phyloP scores from a whole-genome alignment of 2,888 invertebrate species.

The Adelphocoris suturalis region DNA sequence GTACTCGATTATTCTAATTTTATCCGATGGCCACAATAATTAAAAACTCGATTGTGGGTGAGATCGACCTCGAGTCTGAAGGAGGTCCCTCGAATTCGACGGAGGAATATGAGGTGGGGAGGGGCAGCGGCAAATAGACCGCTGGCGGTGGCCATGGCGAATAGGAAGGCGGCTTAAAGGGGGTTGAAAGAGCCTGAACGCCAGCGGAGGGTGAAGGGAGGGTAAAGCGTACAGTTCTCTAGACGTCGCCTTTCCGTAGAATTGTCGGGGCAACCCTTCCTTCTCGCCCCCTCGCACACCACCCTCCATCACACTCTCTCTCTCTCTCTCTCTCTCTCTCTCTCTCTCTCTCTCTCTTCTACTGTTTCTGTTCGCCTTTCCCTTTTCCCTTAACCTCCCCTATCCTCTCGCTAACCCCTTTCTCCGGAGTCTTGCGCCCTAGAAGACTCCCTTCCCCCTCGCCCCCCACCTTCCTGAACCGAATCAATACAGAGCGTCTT shows the following conservation, averaged over 20 bases:
- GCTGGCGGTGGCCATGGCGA: neutral
- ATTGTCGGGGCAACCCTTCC: conserved; percentile 51
- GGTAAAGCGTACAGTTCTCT: conserved; percentile 10
- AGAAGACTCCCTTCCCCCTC: conserved; percentile 44
- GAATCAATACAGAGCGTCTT: conserved; percentile 73
- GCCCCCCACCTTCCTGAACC: conserved; percentile 24
- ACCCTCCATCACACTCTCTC: neutral
- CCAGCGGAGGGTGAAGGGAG: neutral
- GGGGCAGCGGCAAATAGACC: neutral
- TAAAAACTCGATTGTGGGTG: no score
- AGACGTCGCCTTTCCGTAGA: conserved; percentile 61
- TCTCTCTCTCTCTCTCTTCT: neutral
- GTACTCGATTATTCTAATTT: no score
- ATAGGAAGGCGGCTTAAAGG: neutral
- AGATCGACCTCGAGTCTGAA: no score
- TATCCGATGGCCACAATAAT: no score
- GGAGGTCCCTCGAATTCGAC: no score
- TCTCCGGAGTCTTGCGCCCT: conserved; percentile 67
- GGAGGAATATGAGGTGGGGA: no score
- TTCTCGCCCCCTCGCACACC: neutral
- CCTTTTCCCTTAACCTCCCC: conserved; percentile 13
- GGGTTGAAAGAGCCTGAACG: neutral
- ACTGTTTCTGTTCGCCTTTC: conserved; percentile 22
- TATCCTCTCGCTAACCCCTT: conserved; percentile 1
- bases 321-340: neutral